Evolutionary conservation across 2,888 invertebrate genomes (phyloP).

Genomic region (Ectropis crepuscularia): DNA sequence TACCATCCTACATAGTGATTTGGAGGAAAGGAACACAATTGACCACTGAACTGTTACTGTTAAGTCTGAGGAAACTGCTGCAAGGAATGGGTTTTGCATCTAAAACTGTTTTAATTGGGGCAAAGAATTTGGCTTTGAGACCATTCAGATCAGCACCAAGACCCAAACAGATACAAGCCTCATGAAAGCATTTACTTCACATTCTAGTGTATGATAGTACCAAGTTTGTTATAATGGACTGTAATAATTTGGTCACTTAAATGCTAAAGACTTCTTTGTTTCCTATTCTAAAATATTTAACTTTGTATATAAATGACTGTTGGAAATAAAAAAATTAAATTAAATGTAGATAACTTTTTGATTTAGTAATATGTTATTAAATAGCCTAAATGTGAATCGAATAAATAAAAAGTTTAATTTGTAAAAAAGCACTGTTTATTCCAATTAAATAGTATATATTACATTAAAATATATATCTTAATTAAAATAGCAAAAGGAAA

Average conservation of each 20-base stretch:
- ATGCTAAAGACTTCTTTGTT: conserved; percentile 50
- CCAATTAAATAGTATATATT: conserved; percentile 84
- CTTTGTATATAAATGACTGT: conserved; percentile 66
- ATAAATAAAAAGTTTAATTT: conserved; percentile 44
- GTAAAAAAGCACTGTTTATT: conserved; percentile 83
- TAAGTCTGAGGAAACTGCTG: conserved; percentile 59
- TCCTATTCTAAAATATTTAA: conserved; percentile 47
- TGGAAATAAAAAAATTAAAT: conserved; percentile 63
- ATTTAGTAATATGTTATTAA: conserved; percentile 7
- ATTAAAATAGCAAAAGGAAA: conserved; percentile 82
- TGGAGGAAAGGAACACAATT: conserved; percentile 70
- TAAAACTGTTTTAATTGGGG: conserved; percentile 63
- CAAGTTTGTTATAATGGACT: conserved; percentile 54
- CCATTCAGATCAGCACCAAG: conserved; percentile 58
- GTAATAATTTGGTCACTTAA: conserved; percentile 59
- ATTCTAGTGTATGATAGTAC: conserved; percentile 53
- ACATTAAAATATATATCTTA: conserved; percentile 83
- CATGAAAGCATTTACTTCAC: conserved; percentile 67
- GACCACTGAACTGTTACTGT: conserved; percentile 49
- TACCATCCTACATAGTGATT: conserved; percentile 67
- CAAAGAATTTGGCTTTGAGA: conserved; percentile 61
- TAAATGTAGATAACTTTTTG: conserved; percentile 15
- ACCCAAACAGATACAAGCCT: conserved; percentile 67
- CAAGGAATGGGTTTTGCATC: conserved; percentile 55
- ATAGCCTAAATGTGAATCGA: background rate